Percentiles rank a stretch among this genome's conserved stretches.
phyloP scores from a whole-genome alignment of 2,888 invertebrate genomes.

The Zaprionus obscuricornis region DNA sequence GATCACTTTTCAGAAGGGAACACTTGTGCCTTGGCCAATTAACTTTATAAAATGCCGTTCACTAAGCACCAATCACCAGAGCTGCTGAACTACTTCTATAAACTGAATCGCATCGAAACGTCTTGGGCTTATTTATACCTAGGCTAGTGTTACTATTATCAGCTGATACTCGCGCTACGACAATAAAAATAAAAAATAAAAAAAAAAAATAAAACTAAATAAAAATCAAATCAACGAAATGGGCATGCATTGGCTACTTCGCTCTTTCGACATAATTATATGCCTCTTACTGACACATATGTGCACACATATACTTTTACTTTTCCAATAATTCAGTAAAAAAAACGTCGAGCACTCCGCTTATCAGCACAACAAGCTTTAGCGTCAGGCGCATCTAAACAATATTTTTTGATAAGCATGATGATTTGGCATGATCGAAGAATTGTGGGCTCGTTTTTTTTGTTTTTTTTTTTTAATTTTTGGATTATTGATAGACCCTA shows the following conservation, averaged over 20 bases:
- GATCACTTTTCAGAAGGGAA: neutral
- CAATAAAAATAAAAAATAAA: slow-evolving; percentile 22
- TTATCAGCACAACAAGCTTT: slow-evolving; percentile 40
- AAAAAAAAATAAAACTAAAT: slow-evolving; percentile 13
- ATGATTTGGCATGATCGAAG: slow-evolving; percentile 30
- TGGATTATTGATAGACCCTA: neutral
- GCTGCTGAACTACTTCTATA: slow-evolving; percentile 49
- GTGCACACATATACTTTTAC: slow-evolving; percentile 38
- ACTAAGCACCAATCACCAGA: slow-evolving; percentile 21
- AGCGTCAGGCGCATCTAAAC: slow-evolving; percentile 3
- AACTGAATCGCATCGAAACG: slow-evolving; percentile 48
- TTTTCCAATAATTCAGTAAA: slow-evolving; percentile 30
- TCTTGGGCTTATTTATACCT: slow-evolving; percentile 65
- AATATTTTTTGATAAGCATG: slow-evolving; percentile 30
- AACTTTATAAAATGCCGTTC: slow-evolving; percentile 3
- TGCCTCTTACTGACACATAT: neutral
- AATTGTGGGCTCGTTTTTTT: slow-evolving; percentile 28
- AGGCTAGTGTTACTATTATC: slow-evolving; percentile 49
- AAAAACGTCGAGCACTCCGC: slow-evolving; percentile 5
- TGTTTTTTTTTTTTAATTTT: neutral
- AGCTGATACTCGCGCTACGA: slow-evolving; percentile 48
- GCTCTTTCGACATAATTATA: slow-evolving; percentile 25
- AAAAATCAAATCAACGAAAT: slow-evolving; percentile 12
- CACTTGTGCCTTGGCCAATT: neutral
- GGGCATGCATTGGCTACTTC: slow-evolving; percentile 12